Percentiles rank a stretch among this genome's conserved stretches.
These are phyloP conservation scores for Saguinus oedipus DNA, from an alignment of 2,797 vertebrate species.

Conservation along the genomic window DNA sequence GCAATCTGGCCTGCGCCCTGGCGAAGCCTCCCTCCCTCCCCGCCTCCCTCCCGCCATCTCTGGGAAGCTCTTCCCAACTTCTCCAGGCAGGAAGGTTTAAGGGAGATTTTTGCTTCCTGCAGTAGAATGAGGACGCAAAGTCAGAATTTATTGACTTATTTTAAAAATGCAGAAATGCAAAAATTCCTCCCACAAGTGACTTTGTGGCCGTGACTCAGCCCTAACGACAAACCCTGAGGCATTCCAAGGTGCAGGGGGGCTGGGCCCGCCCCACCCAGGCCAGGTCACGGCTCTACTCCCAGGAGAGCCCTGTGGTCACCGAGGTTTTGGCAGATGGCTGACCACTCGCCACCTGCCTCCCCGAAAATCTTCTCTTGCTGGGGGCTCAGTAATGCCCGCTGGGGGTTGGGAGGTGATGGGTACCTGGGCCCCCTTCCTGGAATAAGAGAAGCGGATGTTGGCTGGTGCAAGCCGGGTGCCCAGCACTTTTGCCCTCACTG, in stretches of 20 bases:
- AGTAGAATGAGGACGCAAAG: neutral
- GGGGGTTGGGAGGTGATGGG: no score
- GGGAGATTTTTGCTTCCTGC: neutral
- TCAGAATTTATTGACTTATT: neutral
- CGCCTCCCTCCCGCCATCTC: fast-evolving
- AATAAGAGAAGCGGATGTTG: fast-evolving
- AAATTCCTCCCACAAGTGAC: neutral
- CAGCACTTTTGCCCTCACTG: neutral
- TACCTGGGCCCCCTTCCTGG: neutral
- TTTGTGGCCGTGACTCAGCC: neutral
- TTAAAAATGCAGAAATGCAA: neutral
- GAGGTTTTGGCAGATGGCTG: neutral
- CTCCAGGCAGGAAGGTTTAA: neutral
- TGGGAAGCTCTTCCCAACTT: neutral
- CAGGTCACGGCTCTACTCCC: neutral
- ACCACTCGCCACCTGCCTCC: no score
- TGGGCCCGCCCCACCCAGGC: neutral
- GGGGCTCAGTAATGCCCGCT: neutral
- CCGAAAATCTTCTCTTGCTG: neutral
- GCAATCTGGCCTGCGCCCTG: neutral
- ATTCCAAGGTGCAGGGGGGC: fast-evolving
- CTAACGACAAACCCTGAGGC: neutral
- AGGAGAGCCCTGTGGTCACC: neutral
- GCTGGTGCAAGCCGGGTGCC: neutral
- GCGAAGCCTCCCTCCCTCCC: neutral